A percentile compares a stretch with the other conserved stretches of the same genome.
These are phyloP conservation scores for Aphodius sticticus DNA, from an alignment of 2,888 invertebrate species.

Conservation along the genomic window DNA sequence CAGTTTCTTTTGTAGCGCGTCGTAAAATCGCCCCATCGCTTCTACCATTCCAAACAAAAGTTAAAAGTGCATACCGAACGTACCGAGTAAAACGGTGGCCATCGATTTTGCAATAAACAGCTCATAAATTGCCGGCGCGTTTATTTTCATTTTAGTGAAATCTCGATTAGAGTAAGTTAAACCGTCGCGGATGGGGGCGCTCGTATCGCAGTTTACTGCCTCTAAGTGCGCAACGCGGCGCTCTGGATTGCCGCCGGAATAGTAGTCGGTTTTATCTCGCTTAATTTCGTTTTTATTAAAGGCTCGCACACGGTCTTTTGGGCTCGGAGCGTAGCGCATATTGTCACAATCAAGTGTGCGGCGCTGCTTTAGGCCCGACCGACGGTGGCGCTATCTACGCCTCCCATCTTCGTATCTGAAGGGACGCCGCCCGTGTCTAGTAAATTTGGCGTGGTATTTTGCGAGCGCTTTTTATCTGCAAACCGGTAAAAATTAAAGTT, in stretches of 20 bases:
- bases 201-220: not conserved
- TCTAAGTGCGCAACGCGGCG: not conserved
- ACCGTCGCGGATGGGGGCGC: not conserved
- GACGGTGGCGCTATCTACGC: not conserved
- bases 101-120: not conserved
- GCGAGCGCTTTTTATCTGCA: not conserved
- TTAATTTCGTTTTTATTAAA: constrained; percentile 4
- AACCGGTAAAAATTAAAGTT: not conserved
- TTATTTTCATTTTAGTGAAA: not conserved
- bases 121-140: not conserved
- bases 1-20: too few relatives aligned
- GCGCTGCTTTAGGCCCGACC: not conserved
- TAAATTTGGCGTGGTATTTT: not conserved
- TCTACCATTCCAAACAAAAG: too few relatives aligned
- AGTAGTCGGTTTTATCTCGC: not conserved
- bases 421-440: not conserved
- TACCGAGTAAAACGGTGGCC: too few relatives aligned
- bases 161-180: not conserved
- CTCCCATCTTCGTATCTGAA: not conserved
- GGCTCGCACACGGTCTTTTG: not conserved
- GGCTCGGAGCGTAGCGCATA: not conserved
- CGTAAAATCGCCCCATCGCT: too few relatives aligned
- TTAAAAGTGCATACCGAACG: too few relatives aligned
- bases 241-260: not conserved
- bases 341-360: not conserved